Evolutionary conservation across 2,113 vertebrate species (phyloP), one percentile per base, ranked within the genome.

Genomic region (Equus przewalskii): DNA sequence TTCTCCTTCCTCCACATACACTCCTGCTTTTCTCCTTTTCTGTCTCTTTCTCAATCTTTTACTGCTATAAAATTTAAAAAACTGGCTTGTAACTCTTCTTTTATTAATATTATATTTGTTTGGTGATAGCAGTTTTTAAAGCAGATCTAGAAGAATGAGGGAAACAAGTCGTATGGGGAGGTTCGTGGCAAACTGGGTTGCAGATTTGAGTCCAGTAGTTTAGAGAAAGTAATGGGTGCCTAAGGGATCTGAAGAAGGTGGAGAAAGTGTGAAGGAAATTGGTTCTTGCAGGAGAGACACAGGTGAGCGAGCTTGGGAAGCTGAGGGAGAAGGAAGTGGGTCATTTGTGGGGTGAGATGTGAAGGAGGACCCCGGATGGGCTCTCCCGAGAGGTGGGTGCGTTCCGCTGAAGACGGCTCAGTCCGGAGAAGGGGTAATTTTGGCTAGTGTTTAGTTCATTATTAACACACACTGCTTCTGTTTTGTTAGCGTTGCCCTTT

Each of bases 401-500:
- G 0, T 80, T 70, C 44, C 54, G 44, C 44, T 41, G 36, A 54
- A 73, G 62, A 64, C 7, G 1, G 1, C 49, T 89, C 11, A 65
- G 26, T 87, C 84, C 10, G 64, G 67, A 54, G 95, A 91, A 64
- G 78, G 62, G 64, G 73, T 67, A 21, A 65, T 89, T 80, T 80
- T 64, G 67, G n/a, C 51, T 41, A 58, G 46, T 56, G 36, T 41
- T 86, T 30, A 65, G 64, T 87, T 96, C 12, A 3, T 72, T 67
- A 28, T 69, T 72, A 96, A 51, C 65, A 72, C 16, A 56, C 62
- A 83, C 80, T 80, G 82, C 76, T 81, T 97, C 83, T 85, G 79
- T 96, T 95, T 95, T 95, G 88, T 76, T 62, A 24, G 49, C 12
- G 5, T 54, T 90, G 36, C 51, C 88, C 51, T 82, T 97, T 76